A percentile compares a stretch with the other conserved stretches of the same genome.
phyloP scores from a whole-genome alignment of 2,888 invertebrate genomes.

The Limnephilus marmoratus region DNA sequence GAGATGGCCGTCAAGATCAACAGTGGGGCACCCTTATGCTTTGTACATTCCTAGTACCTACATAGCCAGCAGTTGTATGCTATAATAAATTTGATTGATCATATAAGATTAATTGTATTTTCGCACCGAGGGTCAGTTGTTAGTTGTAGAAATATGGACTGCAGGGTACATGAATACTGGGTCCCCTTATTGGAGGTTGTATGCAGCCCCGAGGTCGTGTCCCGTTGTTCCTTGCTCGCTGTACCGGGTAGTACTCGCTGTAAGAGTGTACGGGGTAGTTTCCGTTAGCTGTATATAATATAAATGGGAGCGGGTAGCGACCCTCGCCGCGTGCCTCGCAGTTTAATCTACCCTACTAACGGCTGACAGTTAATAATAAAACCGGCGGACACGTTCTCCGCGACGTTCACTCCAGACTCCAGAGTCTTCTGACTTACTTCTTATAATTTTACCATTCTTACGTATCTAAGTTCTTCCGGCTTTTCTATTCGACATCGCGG shows the following conservation, averaged over 20 bases:
- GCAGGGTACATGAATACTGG: neutral
- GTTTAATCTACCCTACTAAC: constrained; percentile 29
- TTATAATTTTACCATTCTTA: neutral
- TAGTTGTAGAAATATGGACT: neutral
- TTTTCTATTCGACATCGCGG: no score
- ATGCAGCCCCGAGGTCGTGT: neutral
- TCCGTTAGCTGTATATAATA: neutral
- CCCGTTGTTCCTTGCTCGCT: neutral
- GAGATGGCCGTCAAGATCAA: no score
- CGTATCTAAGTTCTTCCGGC: no score
- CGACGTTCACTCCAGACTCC: neutral
- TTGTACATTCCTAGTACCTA: no score
- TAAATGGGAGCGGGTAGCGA: neutral
- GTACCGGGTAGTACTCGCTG: neutral
- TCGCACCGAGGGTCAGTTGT: neutral
- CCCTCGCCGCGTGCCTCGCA: neutral
- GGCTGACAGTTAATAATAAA: constrained; percentile 53
- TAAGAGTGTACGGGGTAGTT: neutral
- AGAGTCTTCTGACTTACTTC: neutral
- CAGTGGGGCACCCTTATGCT: no score
- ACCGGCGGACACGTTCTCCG: constrained; percentile 50
- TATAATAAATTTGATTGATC: no score
- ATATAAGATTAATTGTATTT: neutral
- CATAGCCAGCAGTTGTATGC: no score
- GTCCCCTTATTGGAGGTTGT: neutral